Evolutionary conservation across 2,797 vertebrate species (phyloP).

Genomic region (Gymnodraco acuticeps): DNA sequence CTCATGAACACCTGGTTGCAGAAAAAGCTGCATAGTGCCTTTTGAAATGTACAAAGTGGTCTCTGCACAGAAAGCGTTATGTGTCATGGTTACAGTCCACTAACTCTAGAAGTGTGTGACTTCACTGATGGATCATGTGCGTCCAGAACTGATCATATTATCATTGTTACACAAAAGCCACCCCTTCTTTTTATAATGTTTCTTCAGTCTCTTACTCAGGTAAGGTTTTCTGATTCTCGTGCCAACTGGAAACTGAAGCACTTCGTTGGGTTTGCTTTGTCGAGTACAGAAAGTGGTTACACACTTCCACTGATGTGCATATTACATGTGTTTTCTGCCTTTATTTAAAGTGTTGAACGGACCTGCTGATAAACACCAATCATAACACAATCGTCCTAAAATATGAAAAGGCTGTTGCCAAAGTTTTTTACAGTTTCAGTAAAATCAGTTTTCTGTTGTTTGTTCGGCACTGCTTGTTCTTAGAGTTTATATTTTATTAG

Average conservation of each 20-base stretch:
- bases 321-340: neutral
- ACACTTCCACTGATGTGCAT: neutral
- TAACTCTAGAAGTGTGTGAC: neutral
- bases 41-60: neutral
- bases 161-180: neutral
- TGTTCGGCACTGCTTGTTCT: neutral
- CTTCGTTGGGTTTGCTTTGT: neutral
- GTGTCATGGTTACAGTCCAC: neutral
- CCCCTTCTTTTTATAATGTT: accelerated
- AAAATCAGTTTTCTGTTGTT: neutral
- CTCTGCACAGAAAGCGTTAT: neutral
- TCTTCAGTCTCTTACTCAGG: neutral
- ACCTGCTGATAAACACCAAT: slow-evolving; percentile 2
- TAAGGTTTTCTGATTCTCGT: neutral
- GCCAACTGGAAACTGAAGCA: neutral
- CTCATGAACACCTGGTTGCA: too few relatives aligned
- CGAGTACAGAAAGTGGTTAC: neutral
- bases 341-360: neutral
- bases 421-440: neutral
- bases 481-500: neutral
- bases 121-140: neutral
- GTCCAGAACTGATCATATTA: neutral
- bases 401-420: neutral
- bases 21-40: too few relatives aligned
- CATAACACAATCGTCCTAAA: neutral